Percentiles rank a stretch among this genome's conserved stretches.
Conservation (phyloP, 37 sponge, comb jelly and placozoan genomes). For the Petrosia ficiformis region DNA sequence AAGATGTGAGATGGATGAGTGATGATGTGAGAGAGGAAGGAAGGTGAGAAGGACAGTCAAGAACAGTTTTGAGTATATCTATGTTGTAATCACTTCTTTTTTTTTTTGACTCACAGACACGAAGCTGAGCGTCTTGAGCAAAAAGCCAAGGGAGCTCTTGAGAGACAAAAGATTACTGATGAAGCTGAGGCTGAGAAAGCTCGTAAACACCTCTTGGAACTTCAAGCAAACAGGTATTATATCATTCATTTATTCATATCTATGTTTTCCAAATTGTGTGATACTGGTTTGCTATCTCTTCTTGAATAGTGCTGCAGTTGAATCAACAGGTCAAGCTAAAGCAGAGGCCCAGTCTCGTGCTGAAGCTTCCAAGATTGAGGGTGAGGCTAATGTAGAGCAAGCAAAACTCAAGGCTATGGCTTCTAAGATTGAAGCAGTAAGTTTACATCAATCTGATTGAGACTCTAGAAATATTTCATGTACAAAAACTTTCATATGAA, state of each 20-base stretch:
- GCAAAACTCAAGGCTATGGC: constrained; percentile 95
- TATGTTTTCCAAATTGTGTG: background rate
- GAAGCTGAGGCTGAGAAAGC: constrained; percentile 99
- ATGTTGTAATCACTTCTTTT: no score
- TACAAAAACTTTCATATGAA: background rate
- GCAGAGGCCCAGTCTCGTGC: constrained; percentile 99
- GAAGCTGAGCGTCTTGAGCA: constrained; percentile 98
- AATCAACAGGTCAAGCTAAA: constrained; percentile 99
- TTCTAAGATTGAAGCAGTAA: constrained; percentile 90
- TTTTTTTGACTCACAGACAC: no score
- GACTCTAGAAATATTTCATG: background rate
- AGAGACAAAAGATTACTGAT: constrained; percentile 98
- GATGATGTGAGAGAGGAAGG: no score
- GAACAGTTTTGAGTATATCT: no score
- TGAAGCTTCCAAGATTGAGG: constrained; percentile 95
- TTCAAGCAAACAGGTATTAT: constrained; percentile 84
- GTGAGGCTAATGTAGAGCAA: constrained; percentile 98
- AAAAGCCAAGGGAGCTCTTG: constrained; percentile 95
- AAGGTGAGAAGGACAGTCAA: no score
- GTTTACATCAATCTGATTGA: constrained; percentile 16
- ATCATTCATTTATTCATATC: background rate
- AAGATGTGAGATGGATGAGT: no score
- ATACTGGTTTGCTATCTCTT: background rate
- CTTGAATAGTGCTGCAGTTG: constrained; percentile 88
- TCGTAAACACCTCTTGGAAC: constrained; percentile 84